These are phyloP conservation scores for Caenorhabditis doughertyi DNA, from an alignment of 2,888 invertebrate genomes.

Conservation along the genomic window DNA sequence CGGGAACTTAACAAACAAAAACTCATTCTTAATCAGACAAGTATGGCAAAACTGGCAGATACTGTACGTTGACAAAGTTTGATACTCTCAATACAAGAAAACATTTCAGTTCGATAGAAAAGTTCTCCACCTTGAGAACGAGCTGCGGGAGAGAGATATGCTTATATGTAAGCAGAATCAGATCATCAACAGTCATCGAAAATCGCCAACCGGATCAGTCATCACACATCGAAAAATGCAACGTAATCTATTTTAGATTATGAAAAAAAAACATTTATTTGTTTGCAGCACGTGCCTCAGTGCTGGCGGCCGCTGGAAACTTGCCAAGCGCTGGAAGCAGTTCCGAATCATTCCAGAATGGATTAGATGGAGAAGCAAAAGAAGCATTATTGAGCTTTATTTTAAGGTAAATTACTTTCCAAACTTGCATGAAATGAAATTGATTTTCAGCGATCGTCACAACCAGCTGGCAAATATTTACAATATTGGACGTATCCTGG, in stretches of 20 bases:
- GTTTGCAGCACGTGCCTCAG: slow-evolving; percentile 52
- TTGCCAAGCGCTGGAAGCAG: slow-evolving; percentile 67
- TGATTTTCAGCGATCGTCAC: slow-evolving; percentile 62
- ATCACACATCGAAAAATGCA: slow-evolving; percentile 51
- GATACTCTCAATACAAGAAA: neutral
- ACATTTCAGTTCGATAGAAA: slow-evolving; percentile 71
- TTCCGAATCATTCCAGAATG: slow-evolving; percentile 68
- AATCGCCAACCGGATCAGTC: slow-evolving; percentile 59
- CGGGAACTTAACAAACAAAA: slow-evolving; percentile 69
- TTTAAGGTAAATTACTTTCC: slow-evolving; percentile 62
- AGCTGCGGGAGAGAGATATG: slow-evolving; percentile 72
- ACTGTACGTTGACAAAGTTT: slow-evolving; percentile 44
- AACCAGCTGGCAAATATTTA: slow-evolving; percentile 70
- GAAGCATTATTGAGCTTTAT: slow-evolving; percentile 62
- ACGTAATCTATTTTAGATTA: slow-evolving; percentile 5
- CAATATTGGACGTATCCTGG: slow-evolving; percentile 68
- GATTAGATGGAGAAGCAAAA: slow-evolving; percentile 53
- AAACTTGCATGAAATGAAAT: too few species aligned
- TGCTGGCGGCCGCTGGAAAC: slow-evolving; percentile 59
- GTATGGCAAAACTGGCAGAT: slow-evolving; percentile 67
- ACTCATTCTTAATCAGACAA: slow-evolving; percentile 65
- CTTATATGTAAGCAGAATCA: slow-evolving; percentile 74
- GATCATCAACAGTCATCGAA: slow-evolving; percentile 71
- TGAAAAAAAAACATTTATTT: neutral
- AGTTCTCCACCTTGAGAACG: slow-evolving; percentile 71